Evolutionary conservation across 2,797 vertebrate genomes (phyloP).

Genomic region (Australoheros facetus): DNA sequence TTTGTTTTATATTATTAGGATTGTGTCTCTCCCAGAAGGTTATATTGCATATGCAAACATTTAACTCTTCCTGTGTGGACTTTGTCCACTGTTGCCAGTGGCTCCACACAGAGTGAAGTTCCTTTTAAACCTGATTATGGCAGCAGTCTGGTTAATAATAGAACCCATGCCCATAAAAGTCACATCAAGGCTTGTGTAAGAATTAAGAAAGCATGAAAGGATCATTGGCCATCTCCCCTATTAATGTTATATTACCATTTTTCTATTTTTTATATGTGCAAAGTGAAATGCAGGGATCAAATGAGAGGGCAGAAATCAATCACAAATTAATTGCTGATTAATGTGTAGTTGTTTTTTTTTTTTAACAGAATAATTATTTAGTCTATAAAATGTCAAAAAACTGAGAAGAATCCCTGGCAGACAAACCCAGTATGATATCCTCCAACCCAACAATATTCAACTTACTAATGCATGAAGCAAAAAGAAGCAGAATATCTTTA

Average conservation of each 20-base stretch:
- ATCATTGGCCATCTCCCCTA: not conserved
- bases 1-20: not conserved
- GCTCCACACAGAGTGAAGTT: not conserved
- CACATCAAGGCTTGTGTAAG: not conserved
- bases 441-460: not conserved
- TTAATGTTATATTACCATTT: not conserved
- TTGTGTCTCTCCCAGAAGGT: not conserved
- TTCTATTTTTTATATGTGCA: not conserved
- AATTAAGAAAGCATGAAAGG: not conserved
- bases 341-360: not conserved
- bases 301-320: not conserved
- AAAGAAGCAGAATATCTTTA: not conserved
- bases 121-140: not conserved
- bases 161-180: not conserved
- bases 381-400: not conserved
- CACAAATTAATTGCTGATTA: not conserved
- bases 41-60: conserved; percentile 8
- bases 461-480: not conserved
- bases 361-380: not conserved
- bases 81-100: conserved; percentile 26
- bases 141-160: conserved; percentile 21
- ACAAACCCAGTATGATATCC: not conserved
- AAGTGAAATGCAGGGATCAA: not conserved
- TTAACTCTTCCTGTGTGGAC: conserved; percentile 12
- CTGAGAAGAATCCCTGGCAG: not conserved